Base-by-base conservation (phyloP, 1,140 invertebrate genomes). In the Latrodectus geometricus region DNA sequence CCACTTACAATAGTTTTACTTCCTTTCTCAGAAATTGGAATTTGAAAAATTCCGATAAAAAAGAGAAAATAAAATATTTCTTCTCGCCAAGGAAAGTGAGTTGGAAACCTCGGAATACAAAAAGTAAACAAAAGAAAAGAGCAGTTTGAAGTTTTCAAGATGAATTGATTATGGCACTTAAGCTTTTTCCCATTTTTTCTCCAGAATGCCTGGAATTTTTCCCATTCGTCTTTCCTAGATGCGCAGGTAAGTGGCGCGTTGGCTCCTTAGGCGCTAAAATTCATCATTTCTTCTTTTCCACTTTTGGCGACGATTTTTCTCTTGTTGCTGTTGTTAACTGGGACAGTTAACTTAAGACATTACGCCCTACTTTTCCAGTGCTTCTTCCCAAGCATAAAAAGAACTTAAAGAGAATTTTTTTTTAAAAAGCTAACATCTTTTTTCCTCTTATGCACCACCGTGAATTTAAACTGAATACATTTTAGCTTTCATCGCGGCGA, bases 161-260 rank as follows among this genome's bases (percentile, higher is more conserved):
- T 75, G 73, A 75, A 75, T 75, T 50, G 72, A 74, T 49, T 74
- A 49, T 75, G 73, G 73, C 73, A 75, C 73, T 75, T 75, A 75
- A 48, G 73, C 50, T 20, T 21, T 54, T 12, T 9, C 48, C 17
- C 15, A 23, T 70, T 70, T 20, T 50, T 9, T 75, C 12, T 8
- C 14, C n/a, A 52, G 50, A 11, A 75, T 20, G 73, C 49, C 73
- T 21, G 73, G 20, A 75, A 75, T 52, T 75, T 75, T 54, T 50
- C n/a, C n/a, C 73, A 70, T 50, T 75, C 50, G 48, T 15, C 50
- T 50, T 75, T 75, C n/a, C 11, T 4, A 52, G 8, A 20, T 48
- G 14, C 20, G 48, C 48, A 52, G 50, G 72, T 54, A 74, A 48
- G 17, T 48, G 50, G 50, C 48, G 48, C 20, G 50, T 52, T 50